Evolutionary conservation across 2,797 vertebrate species (phyloP).

Genomic region (Scolopax rusticola): DNA sequence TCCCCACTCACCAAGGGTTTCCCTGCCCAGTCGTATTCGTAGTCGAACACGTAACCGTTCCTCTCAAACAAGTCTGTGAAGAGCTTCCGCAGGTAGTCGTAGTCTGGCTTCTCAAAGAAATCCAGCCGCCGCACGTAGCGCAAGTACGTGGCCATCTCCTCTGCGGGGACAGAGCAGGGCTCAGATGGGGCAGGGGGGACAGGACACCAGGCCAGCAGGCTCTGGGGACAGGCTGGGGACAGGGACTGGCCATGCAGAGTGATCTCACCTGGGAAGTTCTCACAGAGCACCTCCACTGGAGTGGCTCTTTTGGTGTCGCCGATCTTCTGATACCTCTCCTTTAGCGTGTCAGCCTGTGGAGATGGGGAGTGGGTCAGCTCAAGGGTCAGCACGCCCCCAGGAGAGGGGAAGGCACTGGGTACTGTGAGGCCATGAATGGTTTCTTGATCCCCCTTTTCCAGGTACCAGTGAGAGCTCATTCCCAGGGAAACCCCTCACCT

Average conservation of each 20-base stretch:
- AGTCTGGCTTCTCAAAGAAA: slow-evolving; percentile 98
- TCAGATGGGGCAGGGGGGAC: background rate
- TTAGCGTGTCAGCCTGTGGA: slow-evolving; percentile 92
- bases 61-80: slow-evolving; percentile 96
- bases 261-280: slow-evolving; percentile 93
- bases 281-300: slow-evolving; percentile 95
- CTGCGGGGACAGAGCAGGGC: slow-evolving; percentile 70
- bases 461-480: background rate
- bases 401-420: background rate
- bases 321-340: slow-evolving; percentile 98
- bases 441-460: background rate
- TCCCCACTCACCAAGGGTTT: slow-evolving; percentile 91
- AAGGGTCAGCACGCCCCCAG: accelerated
- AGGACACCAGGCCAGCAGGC: background rate
- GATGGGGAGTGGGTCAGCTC: background rate
- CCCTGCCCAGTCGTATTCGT: slow-evolving; percentile 99
- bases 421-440: accelerated
- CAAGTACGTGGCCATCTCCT: slow-evolving; percentile 97
- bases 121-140: slow-evolving; percentile 96
- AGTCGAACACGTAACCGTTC: slow-evolving; percentile 94
- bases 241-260: background rate
- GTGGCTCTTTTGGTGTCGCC: slow-evolving; percentile 97
- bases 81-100: slow-evolving; percentile 95
- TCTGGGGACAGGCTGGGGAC: background rate
- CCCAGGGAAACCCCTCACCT: background rate